Evolutionary conservation across 2,888 invertebrate genomes (phyloP), one percentile per base, ranked within the genome.

Genomic region (Iselma pallidipennis): DNA sequence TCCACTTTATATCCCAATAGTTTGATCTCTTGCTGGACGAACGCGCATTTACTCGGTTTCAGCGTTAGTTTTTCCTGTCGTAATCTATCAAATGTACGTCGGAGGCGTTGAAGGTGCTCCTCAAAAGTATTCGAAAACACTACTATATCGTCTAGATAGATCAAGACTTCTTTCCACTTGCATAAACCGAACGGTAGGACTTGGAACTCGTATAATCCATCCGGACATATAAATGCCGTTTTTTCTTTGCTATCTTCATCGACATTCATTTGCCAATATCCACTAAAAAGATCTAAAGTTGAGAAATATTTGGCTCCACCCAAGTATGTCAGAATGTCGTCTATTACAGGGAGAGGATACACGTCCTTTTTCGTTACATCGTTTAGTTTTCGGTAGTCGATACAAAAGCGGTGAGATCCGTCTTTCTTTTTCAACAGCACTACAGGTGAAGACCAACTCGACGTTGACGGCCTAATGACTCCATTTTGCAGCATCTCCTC

Each of bases 171-270:
- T 33, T 49, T 53, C 63, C 63, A 63, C 28, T 59, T 59, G 25
- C 68, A 69, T 42, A 70, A 55, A 4, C 70, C 73, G 49, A 72
- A 72, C 19, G 61, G 58, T 31, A 73, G 29, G 19, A 65, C 64
- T 19, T 68, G 63, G 29, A 69, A 73, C 50, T 68, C 61, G 28
- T 61, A 71, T 26, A 65, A 61, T 4, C 70, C 69, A 31, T 66
- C 66, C 28, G 63, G 61, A 12, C 61, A 66, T 5, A 66, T 57
- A 48, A 70, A 71, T 7, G 70, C 66, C 9, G 71, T 70, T 29
- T 66, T 64, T 23, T 65, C 55, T 31, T 63, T 63, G 29, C 58
- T 59, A 2, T 42, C 19, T 48, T 64, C 61, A n/a, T 62, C 59
- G 3, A 69, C 31, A 5, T 49, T 31, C 12, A 63, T 55, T 60